Base-by-base conservation (phyloP, 2,797 vertebrate genomes). In the Argentina silus region DNA sequence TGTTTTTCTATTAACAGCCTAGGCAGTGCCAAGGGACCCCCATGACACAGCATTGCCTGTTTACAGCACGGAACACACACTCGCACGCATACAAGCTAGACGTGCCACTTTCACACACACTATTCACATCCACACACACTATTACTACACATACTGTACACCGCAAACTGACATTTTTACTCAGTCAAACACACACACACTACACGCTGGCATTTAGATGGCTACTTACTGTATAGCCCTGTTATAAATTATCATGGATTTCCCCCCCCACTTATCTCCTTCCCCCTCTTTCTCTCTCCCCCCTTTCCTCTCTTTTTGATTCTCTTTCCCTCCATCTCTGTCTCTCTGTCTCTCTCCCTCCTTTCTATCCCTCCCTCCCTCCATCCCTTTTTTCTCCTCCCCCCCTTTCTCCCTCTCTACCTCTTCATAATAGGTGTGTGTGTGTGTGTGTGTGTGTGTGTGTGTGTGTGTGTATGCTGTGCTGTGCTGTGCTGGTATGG, bases 1-100 rank as follows among this genome's bases (percentile, higher is more conserved):
- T 60, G 68, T 71, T 76, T 60, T 76, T 72, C 69, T 67, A 70
- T 71, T 62, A 72, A 45, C 64, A 9, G 43, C 19, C 8, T 14
- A 5, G 21, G 48, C 7, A 4, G 9, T 12, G n/a, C 27, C 23
- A 6, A 48, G 57, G 66, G 57, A 61, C 44, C 15, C 17, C 21
- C 44, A 57, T 11, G 21, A 45, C 43, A 5, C 59, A 51, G 64
- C 27, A 7, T 17, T 15, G 51, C 19, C 53, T 62, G 23, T 57
- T 66, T 43, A 55, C 47, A 44, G 48, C 27, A 10, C 5, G 51
- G 45, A 42, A 43, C 56, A 17, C 64, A 36, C 45, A 44, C 27
- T 19, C 44, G 19, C 44, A 53, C 21, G 9, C 21, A 67, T 17
- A 67, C 45, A 53, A 8, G 8, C 5, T 7, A 55, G 3, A 5